Conservation (phyloP, 1,140 invertebrate genomes). For the Diorhabda elongata region DNA sequence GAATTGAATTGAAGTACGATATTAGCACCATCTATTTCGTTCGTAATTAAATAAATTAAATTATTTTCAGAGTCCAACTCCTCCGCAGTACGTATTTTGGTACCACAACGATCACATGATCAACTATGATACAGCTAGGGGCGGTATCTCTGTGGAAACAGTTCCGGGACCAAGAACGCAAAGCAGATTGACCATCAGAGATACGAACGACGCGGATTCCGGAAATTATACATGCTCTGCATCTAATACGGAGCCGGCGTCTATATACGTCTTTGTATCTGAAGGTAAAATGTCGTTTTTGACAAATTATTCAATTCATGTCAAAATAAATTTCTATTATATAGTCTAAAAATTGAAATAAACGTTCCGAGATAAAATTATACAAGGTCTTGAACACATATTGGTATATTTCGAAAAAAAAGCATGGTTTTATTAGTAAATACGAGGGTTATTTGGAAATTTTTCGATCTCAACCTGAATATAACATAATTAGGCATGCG, state of each 20-base stretch:
- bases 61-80: conserved; percentile 72
- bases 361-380: too few relatives aligned
- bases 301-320: too few relatives aligned
- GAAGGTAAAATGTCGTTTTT: conserved; percentile 61
- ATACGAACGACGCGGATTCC: conserved; percentile 79
- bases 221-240: conserved; percentile 89
- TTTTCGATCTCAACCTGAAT: too few relatives aligned
- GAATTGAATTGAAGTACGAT: not conserved
- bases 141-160: conserved; percentile 80
- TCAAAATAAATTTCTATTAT: too few relatives aligned
- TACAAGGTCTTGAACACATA: too few relatives aligned
- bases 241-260: conserved; percentile 83
- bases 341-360: too few relatives aligned
- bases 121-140: conserved; percentile 82
- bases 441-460: too few relatives aligned
- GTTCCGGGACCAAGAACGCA: conserved; percentile 78
- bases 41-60: not conserved
- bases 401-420: too few relatives aligned
- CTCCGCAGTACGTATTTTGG: conserved; percentile 87
- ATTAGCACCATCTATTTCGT: not conserved
- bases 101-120: conserved; percentile 90
- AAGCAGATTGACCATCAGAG: conserved; percentile 74
- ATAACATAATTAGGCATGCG: too few relatives aligned
- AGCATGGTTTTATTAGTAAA: too few relatives aligned
- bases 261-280: conserved; percentile 84